These are phyloP conservation scores for Lepus timidus DNA, from an alignment of 2,113 vertebrate genomes.

Conservation along the genomic window DNA sequence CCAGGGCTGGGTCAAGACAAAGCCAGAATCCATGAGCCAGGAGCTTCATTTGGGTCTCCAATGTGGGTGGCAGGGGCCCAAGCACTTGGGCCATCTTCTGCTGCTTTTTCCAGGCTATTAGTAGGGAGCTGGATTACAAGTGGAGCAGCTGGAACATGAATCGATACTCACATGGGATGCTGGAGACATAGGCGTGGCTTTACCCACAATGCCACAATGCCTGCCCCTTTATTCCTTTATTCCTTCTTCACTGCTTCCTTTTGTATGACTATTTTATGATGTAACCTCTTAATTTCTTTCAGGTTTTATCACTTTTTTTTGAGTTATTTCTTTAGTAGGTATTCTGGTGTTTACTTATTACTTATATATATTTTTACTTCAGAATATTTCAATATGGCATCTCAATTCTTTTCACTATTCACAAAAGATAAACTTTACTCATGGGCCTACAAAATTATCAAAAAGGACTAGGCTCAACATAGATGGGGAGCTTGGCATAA, in stretches of 20 bases:
- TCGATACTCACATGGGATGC: no score
- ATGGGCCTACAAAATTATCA: background rate
- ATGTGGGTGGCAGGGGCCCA: no score
- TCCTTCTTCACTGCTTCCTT: background rate
- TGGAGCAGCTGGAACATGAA: no score
- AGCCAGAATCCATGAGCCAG: no score
- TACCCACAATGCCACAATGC: no score
- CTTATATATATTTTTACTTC: background rate
- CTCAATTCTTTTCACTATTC: conserved; percentile 17
- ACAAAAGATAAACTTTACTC: conserved; percentile 17
- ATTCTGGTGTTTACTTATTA: background rate
- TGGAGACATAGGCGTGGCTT: no score
- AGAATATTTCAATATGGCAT: background rate
- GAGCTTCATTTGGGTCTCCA: no score
- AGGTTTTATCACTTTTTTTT: background rate
- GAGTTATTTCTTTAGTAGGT: conserved; percentile 15
- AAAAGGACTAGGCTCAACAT: background rate
- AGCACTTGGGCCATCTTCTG: no score
- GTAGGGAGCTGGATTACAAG: no score
- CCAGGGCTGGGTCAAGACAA: no score
- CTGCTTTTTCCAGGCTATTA: no score
- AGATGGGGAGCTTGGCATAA: background rate
- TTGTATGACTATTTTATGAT: conserved; percentile 14
- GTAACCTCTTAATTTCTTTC: conserved; percentile 4
- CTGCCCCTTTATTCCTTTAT: background rate